Percentiles rank a stretch among this genome's conserved stretches.
phyloP scores from a whole-genome alignment of 2,888 invertebrate species.

The Cephus pygmeus region DNA sequence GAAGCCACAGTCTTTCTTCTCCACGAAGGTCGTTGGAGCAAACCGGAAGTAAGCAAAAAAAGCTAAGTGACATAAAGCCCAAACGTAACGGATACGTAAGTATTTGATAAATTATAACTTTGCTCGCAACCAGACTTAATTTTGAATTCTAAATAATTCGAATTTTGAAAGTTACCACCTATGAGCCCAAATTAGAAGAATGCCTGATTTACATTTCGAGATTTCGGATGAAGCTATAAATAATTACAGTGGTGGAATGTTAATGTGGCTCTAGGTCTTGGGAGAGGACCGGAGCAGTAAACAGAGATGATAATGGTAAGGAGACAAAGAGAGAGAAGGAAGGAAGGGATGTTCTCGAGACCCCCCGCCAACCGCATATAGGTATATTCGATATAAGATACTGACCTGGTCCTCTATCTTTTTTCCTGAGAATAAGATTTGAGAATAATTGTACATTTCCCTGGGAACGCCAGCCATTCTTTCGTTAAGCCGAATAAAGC shows the following conservation, averaged over 20 bases:
- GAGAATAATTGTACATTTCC: constrained; percentile 8
- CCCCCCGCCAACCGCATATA: constrained; percentile 51
- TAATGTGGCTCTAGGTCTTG: constrained; percentile 50
- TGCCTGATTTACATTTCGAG: constrained; percentile 58
- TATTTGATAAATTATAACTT: constrained; percentile 24
- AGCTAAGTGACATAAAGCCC: background rate
- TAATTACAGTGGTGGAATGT: constrained; percentile 60
- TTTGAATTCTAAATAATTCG: background rate
- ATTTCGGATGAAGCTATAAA: constrained; percentile 62
- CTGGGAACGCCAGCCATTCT: background rate
- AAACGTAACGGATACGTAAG: background rate
- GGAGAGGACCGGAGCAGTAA: constrained; percentile 15
- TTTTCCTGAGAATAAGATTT: constrained; percentile 10
- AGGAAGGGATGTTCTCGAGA: constrained; percentile 48
- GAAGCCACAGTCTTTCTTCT: background rate
- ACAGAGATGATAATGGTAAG: background rate
- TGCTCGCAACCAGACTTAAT: background rate
- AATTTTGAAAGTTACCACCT: background rate
- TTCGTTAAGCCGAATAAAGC: constrained; percentile 18
- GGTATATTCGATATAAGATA: constrained; percentile 39
- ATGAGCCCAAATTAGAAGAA: constrained; percentile 53
- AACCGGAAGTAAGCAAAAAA: background rate
- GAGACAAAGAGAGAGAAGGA: constrained; percentile 25
- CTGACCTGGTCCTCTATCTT: constrained; percentile 30
- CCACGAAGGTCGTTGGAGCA: background rate